Percentiles rank a stretch among this genome's conserved stretches.
Conservation (phyloP, 2,113 vertebrate genomes). For the Anseranas semipalmata region DNA sequence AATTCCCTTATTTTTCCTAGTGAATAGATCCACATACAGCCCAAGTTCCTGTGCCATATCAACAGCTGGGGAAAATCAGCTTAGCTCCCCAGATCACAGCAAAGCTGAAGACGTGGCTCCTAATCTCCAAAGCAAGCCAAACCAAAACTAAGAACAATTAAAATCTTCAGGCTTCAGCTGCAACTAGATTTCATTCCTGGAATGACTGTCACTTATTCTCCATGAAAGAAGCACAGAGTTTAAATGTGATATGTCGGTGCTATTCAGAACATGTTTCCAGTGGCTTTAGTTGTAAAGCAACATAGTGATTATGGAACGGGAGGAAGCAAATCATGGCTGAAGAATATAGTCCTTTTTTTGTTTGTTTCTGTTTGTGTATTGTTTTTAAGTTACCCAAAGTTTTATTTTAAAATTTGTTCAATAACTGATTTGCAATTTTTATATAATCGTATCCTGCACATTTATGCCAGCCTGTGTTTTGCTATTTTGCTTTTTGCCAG, state of each 20-base stretch:
- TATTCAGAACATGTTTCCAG: neutral
- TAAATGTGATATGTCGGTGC: neutral
- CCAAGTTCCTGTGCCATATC: neutral
- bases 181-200: neutral
- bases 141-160: neutral
- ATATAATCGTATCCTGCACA: neutral
- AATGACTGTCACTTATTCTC: neutral
- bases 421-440: neutral
- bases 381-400: neutral
- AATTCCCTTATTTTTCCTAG: neutral
- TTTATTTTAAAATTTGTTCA: neutral
- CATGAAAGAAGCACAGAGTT: neutral
- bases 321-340: neutral
- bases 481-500: neutral
- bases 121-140: neutral
- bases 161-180: neutral
- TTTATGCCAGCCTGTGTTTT: neutral
- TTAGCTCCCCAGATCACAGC: neutral
- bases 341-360: neutral
- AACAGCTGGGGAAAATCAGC: neutral
- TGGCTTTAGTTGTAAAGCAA: neutral
- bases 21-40: neutral
- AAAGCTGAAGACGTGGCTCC: neutral
- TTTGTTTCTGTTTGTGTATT: neutral
- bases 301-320: neutral